Percentiles rank a stretch among this genome's conserved stretches.
phyloP scores from a whole-genome alignment of 2,113 vertebrate species.

The rat (Rattus norvegicus) region GRCr8 NC_086022.1:179510501-179511000 shows the following conservation, averaged over 20 bases:
- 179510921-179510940: background rate
- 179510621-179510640: conserved; percentile 10
- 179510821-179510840: background rate
- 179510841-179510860: background rate
- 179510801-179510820: background rate
- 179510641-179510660: background rate
- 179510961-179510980: background rate
- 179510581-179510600: background rate
- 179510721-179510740: background rate
- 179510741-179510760: background rate
- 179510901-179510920: too few relatives aligned
- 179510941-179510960: background rate
- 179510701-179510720: background rate
- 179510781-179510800: conserved; percentile 12
- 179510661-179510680: background rate
- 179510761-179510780: background rate
- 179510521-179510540: background rate
- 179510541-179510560: background rate
- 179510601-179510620: background rate
- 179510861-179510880: background rate
- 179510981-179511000: background rate
- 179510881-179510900: background rate
- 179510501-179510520: background rate
- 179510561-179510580: background rate
- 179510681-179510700: background rate